Conservation (phyloP, 2,113 vertebrate species). For the Grantiella picta region DNA sequence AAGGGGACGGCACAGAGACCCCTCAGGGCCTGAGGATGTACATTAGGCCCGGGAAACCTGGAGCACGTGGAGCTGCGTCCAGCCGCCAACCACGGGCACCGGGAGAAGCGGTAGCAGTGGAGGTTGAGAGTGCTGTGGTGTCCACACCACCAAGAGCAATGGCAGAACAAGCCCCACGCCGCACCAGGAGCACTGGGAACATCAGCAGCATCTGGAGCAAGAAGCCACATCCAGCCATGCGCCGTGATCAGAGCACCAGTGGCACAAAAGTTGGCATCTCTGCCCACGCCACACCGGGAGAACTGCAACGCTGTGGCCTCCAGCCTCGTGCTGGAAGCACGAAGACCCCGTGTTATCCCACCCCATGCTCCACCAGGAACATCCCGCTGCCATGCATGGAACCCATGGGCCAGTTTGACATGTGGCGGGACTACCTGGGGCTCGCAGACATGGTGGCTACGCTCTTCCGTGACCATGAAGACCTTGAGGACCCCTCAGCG, state of each 20-base stretch:
- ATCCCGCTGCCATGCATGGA: accelerated
- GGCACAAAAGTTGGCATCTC: accelerated
- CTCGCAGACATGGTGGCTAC: not conserved
- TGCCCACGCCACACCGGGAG: accelerated
- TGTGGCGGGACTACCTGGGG: not conserved
- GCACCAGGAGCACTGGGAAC: accelerated
- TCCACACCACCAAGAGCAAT: not conserved
- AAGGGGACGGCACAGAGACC: too few relatives aligned
- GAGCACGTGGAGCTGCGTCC: not conserved
- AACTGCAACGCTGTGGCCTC: accelerated
- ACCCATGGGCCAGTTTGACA: not conserved
- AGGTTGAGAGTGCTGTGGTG: not conserved
- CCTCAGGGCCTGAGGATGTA: not conserved
- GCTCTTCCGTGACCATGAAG: accelerated
- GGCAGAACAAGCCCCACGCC: not conserved
- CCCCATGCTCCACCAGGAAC: not conserved
- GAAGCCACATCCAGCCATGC: not conserved
- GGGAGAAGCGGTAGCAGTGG: accelerated
- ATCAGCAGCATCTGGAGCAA: accelerated
- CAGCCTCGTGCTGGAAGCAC: not conserved
- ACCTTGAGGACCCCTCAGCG: accelerated
- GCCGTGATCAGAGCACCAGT: accelerated
- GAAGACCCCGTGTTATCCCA: accelerated
- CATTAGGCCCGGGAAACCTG: not conserved
- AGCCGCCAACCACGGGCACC: accelerated